These are phyloP conservation scores for Xerus inauris DNA, from an alignment of 2,113 vertebrate genomes.

Conservation along the genomic window DNA sequence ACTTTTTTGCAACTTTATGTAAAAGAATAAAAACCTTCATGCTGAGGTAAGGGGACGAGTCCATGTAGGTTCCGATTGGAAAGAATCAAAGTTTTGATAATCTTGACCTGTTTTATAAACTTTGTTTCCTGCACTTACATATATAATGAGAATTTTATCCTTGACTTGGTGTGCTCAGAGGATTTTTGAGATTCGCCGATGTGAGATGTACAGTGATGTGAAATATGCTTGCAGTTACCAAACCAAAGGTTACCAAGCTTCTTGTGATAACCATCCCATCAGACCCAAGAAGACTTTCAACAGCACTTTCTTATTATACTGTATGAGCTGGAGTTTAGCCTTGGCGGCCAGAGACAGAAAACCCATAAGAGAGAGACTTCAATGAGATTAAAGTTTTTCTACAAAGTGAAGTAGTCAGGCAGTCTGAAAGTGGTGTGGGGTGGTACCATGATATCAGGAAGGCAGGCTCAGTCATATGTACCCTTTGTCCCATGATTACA, in stretches of 20 bases:
- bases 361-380: neutral
- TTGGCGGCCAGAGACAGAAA: neutral
- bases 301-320: neutral
- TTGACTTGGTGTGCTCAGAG: neutral
- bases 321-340: neutral
- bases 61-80: neutral
- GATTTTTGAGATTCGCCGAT: neutral
- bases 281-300: neutral
- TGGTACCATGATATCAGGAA: neutral
- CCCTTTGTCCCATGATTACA: neutral
- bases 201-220: neutral
- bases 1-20: slow-evolving; percentile 50
- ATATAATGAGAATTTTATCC: neutral
- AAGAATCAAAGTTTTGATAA: neutral
- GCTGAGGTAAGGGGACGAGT: neutral
- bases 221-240: neutral
- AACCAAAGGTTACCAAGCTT: too few species aligned
- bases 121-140: neutral
- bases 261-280: neutral
- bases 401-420: neutral
- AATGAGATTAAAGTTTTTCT: neutral
- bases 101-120: neutral
- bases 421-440: neutral
- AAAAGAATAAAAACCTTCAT: neutral
- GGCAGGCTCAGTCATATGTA: too few species aligned